Evolutionary conservation across 2,888 invertebrate species (phyloP), one percentile per base, ranked within the genome.

Genomic region (Sialis fuliginosa): DNA sequence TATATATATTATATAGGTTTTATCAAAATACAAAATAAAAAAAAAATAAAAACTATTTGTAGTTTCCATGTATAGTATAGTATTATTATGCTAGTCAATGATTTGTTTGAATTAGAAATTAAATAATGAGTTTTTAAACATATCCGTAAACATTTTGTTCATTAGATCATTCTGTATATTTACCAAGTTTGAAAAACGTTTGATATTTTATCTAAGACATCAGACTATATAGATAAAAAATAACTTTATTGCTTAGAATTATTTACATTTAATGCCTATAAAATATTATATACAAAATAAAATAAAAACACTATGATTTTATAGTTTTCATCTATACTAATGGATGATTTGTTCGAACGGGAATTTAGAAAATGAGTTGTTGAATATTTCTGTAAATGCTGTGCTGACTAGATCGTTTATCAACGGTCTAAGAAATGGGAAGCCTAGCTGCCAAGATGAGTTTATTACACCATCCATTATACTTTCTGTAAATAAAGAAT

Each of bases 321-420:
- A 22, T 22, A 22, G 22, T 22, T 22, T 22, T 22, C 2, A 22
- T 34, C n/a, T n/a, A 35, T 35, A 8, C 44, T 44, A 45, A 10
- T 22, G 45, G 10, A 85, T 74, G 52, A 83, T 71, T 51, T 72
- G 66, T 1, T 80, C 72, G 41, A 87, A 64, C 1, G 85, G 82
- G 61, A 88, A 85, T 60, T 79, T 65, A 51, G 71, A 70, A 60
- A 88, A 88, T 45, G 82, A 78, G 48, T 74, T 74, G 56, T 79
- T 83, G 64, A 85, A 84, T 53, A 88, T 86, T 50, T 85, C 81
- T 0, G 87, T 85, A 62, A 88, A 88, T 6, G 83, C 87, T 1
- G 77, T 79, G 60, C 84, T 82, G 51, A 88, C 86, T 49, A 88
- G 68, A 60, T 88, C 87, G 62, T 87, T 85, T 57, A 88, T 84